Base-by-base conservation (phyloP, 1,140 invertebrate genomes). In the Panagrolaimus sp. region DNA sequence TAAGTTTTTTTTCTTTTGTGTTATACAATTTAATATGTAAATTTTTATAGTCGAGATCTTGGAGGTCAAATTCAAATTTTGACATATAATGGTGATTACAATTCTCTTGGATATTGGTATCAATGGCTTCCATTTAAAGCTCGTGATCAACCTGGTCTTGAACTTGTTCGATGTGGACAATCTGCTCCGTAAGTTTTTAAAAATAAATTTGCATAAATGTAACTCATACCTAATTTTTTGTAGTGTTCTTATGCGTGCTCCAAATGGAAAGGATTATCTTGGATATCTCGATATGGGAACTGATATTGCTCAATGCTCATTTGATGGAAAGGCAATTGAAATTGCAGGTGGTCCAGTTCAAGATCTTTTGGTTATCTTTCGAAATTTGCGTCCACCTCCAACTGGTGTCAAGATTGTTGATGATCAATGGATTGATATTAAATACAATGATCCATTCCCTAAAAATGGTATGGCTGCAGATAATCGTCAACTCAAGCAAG, bases 11-110 rank as follows among this genome's bases (percentile, higher is more conserved):
- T n/a, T n/a, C n/a, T n/a, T n/a, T n/a, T n/a, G n/a, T n/a, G n/a
- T n/a, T n/a, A n/a, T n/a, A n/a, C n/a, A n/a, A n/a, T n/a, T n/a
- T n/a, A n/a, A n/a, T n/a, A n/a, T n/a, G n/a, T n/a, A n/a, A n/a
- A n/a, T n/a, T n/a, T n/a, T n/a, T n/a, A n/a, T n/a, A n/a, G n/a
- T 24, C 17, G 55, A n/a, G 77, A 78, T 46, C 70, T 78, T 17
- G 72, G 66, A 26, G 76, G 76, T 45, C 67, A 79, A 46, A 78
- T 78, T 55, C 76, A 76, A 58, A 58, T 76, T 15, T 69, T 78
- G 32, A 75, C 77, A 47, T 78, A 80, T 69, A 74, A 71, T 32
- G 76, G 76, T n/a, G 70, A 78, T 64, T 74, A 81, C 52, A 55
- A 64, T 46, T 46, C 38, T 14, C 74, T 76, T 15, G 78, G 77